Conservation (phyloP, 1,140 invertebrate species). For the Choristoneura fumiferana region DNA sequence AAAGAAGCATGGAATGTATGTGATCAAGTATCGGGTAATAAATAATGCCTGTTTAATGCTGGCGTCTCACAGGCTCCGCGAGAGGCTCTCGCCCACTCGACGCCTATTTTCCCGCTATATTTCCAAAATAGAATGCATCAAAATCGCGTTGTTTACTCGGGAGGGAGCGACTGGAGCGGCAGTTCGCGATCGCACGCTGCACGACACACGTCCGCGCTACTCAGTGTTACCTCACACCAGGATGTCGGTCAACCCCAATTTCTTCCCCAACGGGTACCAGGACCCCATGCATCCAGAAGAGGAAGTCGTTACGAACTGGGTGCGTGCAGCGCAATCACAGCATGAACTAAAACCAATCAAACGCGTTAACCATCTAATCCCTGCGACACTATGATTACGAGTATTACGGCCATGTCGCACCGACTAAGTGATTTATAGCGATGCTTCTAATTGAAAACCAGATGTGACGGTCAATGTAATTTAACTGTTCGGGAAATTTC, state of each 20-base stretch:
- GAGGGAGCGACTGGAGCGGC: conserved; percentile 64
- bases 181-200: conserved; percentile 62
- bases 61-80: conserved; percentile 46
- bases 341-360: background rate
- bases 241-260: conserved; percentile 70
- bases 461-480: too few relatives aligned
- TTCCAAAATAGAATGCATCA: conserved; percentile 77
- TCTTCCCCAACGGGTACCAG: conserved; percentile 75
- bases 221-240: conserved; percentile 36
- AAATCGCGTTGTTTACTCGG: conserved; percentile 67
- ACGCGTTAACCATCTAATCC: background rate
- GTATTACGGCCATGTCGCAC: too few relatives aligned
- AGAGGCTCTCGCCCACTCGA: conserved; percentile 61
- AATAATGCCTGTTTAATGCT: conserved; percentile 37
- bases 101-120: conserved; percentile 69
- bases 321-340: conserved; percentile 45
- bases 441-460: too few relatives aligned
- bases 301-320: conserved; percentile 71
- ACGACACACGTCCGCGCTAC: conserved; percentile 54
- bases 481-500: too few relatives aligned
- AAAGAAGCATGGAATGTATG: background rate
- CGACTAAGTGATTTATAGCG: too few relatives aligned
- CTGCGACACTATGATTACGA: background rate
- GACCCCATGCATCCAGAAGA: conserved; percentile 72
- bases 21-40: conserved; percentile 25